These are phyloP conservation scores for Cremastinae sp. DNA, from an alignment of 2,888 invertebrate genomes.

Conservation along the genomic window DNA sequence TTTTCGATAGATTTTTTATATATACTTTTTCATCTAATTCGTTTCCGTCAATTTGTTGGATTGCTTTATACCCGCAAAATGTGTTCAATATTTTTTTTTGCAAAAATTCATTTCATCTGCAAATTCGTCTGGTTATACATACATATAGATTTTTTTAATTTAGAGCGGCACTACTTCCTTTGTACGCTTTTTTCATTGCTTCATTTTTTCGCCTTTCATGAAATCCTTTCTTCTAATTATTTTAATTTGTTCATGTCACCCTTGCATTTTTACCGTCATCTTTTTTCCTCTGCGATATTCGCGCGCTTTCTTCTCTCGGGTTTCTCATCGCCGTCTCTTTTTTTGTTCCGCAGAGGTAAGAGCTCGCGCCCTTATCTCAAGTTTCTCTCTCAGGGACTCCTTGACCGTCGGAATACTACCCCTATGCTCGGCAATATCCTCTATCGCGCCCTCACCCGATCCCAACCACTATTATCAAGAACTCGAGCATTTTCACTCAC, in stretches of 20 bases:
- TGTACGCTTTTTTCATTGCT: too few relatives aligned
- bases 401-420: conserved; percentile 49
- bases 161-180: too few relatives aligned
- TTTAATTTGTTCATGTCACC: not conserved
- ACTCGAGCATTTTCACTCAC: conserved; percentile 22
- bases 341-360: conserved; percentile 24
- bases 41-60: too few relatives aligned
- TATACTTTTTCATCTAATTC: too few relatives aligned
- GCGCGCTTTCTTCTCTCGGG: not conserved
- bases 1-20: too few relatives aligned
- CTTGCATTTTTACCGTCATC: conserved; percentile 30
- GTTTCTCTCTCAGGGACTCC: conserved; percentile 50
- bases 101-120: too few relatives aligned
- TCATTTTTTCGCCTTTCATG: not conserved
- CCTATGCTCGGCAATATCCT: conserved; percentile 22
- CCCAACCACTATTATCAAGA: conserved; percentile 36
- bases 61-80: too few relatives aligned
- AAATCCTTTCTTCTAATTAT: not conserved
- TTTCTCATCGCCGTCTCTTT: not conserved
- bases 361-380: conserved; percentile 52
- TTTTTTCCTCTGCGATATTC: not conserved
- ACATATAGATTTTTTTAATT: too few relatives aligned
- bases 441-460: conserved; percentile 41
- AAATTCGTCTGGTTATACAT: too few relatives aligned
- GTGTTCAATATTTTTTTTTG: too few relatives aligned